These are phyloP conservation scores for Hylaea fasciaria DNA, from an alignment of 2,888 invertebrate species.

Conservation along the genomic window DNA sequence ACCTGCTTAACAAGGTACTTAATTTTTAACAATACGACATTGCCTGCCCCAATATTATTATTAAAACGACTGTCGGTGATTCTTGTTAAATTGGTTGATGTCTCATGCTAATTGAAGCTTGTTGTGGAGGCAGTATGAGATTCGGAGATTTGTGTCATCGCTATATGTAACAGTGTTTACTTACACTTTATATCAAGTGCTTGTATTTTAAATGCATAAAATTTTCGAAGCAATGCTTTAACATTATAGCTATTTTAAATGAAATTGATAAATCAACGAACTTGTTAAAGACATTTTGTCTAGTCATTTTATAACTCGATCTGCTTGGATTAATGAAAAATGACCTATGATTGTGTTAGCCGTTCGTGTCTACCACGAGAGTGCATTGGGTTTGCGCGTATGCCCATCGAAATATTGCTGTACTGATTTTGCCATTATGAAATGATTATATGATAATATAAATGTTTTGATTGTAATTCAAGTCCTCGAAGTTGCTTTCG, in stretches of 20 bases:
- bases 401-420: conserved; percentile 13
- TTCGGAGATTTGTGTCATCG: conserved; percentile 63
- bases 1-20: conserved; percentile 71
- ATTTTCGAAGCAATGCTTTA: conserved; percentile 58
- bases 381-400: conserved; percentile 6
- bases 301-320: conserved; percentile 74
- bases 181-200: conserved; percentile 40
- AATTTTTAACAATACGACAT: conserved; percentile 51
- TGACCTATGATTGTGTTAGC: conserved; percentile 8
- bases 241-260: conserved; percentile 54
- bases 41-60: conserved; percentile 49
- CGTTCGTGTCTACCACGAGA: conserved; percentile 14
- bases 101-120: conserved; percentile 68
- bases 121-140: conserved; percentile 58
- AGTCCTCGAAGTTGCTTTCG: conserved; percentile 10
- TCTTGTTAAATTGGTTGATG: conserved; percentile 66
- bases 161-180: conserved; percentile 58
- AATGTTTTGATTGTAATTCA: conserved; percentile 12
- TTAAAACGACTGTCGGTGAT: conserved; percentile 52
- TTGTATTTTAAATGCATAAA: conserved; percentile 47
- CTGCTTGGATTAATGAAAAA: conserved; percentile 54
- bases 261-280: conserved; percentile 72
- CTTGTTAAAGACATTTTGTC: conserved; percentile 73
- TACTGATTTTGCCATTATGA: conserved; percentile 26
- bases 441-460: conserved; percentile 14